Evolutionary conservation across 2,888 invertebrate species (phyloP), one percentile per base, ranked within the genome.

Genomic region (Julus scanicus): DNA sequence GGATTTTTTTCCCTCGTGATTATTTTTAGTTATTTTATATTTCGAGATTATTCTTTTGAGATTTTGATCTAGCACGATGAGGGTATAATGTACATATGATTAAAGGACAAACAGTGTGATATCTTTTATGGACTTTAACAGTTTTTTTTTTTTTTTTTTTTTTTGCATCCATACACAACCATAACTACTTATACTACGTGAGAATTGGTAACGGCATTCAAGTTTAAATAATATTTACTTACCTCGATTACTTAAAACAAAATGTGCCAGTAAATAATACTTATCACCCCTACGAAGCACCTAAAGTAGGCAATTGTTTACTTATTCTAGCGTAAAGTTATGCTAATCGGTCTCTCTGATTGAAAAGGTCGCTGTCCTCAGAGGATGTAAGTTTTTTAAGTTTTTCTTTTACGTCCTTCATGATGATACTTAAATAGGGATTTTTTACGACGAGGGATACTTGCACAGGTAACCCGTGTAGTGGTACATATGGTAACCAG

Each of bases 401-500:
- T n/a, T n/a, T n/a, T 63, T 63, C 63, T 63, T 63, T n/a, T 63
- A 63, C n/a, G 63, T 63, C n/a, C 63, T 63, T 63, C 63, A 63
- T n/a, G 63, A 63, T 63, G 63, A 63, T 63, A 63, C 63, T 63
- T 63, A 17, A n/a, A 29, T 29, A 1, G 29, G 0, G 0, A 20
- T 63, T 63, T 63, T 63, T 63, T 63, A 63, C 17, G 63, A n/a
- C 0, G 63, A 63, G 63, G n/a, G 63, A 17, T 63, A n/a, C 63
- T 63, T 1, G n/a, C 8, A n/a, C 0, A 63, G 17, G 63, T 63
- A 29, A 63, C n/a, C n/a, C 2, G n/a, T 17, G 17, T 63, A 6
- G 63, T 63, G 63, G 63, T n/a, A 63, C 63, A 63, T 63, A 63
- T n/a, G n/a, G 6, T 63, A 53, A n/a, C 17, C 63, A n/a, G 63